A percentile compares a stretch with the other conserved stretches of the same genome.
These are phyloP conservation scores for Caenorhabditis latens DNA, from an alignment of 1,140 invertebrate species.

Conservation along the genomic window DNA sequence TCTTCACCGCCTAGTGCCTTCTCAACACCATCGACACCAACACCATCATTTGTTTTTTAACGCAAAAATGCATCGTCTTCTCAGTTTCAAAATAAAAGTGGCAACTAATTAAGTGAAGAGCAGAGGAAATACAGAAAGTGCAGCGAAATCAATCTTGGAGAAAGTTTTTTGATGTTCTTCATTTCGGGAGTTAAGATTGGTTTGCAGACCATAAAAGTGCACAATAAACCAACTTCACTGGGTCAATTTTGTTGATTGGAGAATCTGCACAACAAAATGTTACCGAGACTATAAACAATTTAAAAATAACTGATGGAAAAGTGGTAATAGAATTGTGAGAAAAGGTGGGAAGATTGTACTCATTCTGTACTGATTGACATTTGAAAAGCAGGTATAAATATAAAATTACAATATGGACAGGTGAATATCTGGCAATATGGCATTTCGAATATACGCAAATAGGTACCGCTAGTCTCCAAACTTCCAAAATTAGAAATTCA, in stretches of 20 bases:
- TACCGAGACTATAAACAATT: no score
- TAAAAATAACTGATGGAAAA: no score
- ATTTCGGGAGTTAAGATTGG: neutral
- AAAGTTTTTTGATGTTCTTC: conserved; percentile 26
- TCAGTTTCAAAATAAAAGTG: neutral
- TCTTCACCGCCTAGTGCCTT: conserved; percentile 1
- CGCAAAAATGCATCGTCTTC: conserved; percentile 1
- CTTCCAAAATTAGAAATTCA: no score
- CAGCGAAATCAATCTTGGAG: neutral
- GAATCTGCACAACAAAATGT: neutral
- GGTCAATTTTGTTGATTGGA: neutral
- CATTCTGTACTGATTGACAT: no score
- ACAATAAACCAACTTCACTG: neutral
- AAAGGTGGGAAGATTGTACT: no score
- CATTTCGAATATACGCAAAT: no score
- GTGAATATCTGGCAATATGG: no score
- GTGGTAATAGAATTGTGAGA: no score
- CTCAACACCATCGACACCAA: conserved; percentile 28
- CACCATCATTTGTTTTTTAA: conserved; percentile 46
- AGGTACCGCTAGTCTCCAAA: no score
- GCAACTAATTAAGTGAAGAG: conserved; percentile 23
- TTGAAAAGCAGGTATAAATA: no score
- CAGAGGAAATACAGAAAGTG: conserved; percentile 9
- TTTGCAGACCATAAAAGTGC: neutral
- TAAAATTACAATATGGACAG: no score